A percentile compares a stretch with the other conserved stretches of the same genome.
Evolutionary conservation across 2,797 vertebrate genomes (phyloP).

Genomic region (Moxostoma hubbsi): DNA sequence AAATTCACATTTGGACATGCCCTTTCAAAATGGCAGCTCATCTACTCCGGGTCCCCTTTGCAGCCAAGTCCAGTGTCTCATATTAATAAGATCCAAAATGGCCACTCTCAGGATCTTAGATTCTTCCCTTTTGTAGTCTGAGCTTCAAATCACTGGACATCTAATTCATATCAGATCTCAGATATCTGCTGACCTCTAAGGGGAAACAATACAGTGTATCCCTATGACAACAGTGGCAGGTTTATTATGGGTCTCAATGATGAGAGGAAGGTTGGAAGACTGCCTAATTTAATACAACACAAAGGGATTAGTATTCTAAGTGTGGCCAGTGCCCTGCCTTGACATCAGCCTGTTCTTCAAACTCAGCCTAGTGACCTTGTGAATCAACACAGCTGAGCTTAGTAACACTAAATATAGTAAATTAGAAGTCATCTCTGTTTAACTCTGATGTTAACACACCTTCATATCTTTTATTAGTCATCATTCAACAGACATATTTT

Average conservation of each 20-base stretch:
- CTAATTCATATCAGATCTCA: slow-evolving; percentile 21
- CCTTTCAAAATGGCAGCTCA: slow-evolving; percentile 48
- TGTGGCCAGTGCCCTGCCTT: neutral
- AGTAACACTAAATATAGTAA: neutral
- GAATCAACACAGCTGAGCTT: neutral
- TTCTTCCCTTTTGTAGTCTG: slow-evolving; percentile 9
- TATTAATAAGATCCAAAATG: slow-evolving; percentile 46
- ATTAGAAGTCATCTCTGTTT: neutral
- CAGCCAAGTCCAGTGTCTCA: slow-evolving; percentile 41
- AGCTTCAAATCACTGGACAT: slow-evolving; percentile 18
- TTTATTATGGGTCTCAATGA: slow-evolving; percentile 5
- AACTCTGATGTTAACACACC: slow-evolving; percentile 3
- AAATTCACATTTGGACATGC: slow-evolving; percentile 47
- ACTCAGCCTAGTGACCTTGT: neutral
- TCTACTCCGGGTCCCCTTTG: slow-evolving; percentile 29
- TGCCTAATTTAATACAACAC: neutral
- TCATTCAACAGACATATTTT: too few species aligned
- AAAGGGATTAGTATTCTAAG: neutral
- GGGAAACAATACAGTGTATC: neutral
- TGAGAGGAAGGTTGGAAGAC: slow-evolving; percentile 5
- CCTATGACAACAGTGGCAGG: slow-evolving; percentile 1
- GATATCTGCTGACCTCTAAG: neutral
- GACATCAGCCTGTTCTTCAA: neutral
- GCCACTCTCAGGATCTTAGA: slow-evolving; percentile 26
- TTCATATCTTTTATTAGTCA: neutral